These are phyloP conservation scores for Erpornis zantholeuca DNA, from an alignment of 2,113 vertebrate genomes.

Conservation along the genomic window DNA sequence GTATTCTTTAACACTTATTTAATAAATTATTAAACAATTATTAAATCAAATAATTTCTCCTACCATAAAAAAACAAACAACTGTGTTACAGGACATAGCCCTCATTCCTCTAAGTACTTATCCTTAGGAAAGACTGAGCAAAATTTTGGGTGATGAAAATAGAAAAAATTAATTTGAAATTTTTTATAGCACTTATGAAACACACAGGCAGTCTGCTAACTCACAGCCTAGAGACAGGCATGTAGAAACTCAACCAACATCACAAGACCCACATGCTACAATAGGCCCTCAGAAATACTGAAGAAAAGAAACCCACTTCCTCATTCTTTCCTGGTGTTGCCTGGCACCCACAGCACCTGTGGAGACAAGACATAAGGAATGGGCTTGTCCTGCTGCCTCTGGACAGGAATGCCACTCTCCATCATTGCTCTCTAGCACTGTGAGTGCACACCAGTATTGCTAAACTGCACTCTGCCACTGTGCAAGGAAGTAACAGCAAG, in stretches of 20 bases:
- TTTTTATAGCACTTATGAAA: not conserved
- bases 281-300: not conserved
- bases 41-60: not conserved
- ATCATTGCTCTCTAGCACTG: fast-evolving
- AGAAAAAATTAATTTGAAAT: not conserved
- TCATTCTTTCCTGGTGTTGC: not conserved
- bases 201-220: not conserved
- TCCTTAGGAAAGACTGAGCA: not conserved
- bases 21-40: no score
- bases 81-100: not conserved
- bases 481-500: not conserved
- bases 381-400: not conserved
- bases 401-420: not conserved
- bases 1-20: not conserved
- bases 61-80: not conserved
- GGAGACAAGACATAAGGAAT: not conserved
- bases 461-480: fast-evolving
- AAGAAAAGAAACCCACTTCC: not conserved
- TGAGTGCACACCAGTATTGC: fast-evolving
- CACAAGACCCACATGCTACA: not conserved
- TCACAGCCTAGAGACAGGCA: not conserved
- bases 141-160: not conserved
- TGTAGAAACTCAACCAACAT: not conserved
- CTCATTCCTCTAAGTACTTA: not conserved
- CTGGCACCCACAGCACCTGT: fast-evolving